These are phyloP conservation scores for Amblyornis subalaris DNA, from an alignment of 2,113 vertebrate species.

Conservation along the genomic window DNA sequence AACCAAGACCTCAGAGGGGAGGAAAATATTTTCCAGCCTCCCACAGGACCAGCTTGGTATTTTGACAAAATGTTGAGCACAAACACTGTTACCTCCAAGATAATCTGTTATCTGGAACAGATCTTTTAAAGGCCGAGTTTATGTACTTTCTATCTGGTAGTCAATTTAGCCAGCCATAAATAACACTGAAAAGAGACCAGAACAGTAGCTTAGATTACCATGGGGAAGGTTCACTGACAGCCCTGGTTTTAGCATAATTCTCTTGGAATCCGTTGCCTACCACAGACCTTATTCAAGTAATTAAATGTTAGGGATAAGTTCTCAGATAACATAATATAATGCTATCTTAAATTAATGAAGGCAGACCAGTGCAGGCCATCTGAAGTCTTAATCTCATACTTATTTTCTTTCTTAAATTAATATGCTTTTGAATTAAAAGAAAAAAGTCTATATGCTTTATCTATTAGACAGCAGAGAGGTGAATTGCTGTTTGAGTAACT, in stretches of 20 bases:
- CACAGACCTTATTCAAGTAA: background rate
- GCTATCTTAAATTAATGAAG: background rate
- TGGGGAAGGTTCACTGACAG: conserved; percentile 6
- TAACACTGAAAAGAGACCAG: conserved; percentile 32
- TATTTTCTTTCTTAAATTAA: background rate
- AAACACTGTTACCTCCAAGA: conserved; percentile 27
- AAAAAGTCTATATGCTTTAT: background rate
- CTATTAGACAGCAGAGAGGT: background rate
- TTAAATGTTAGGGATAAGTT: background rate
- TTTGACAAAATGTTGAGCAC: conserved; percentile 33
- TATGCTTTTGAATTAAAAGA: background rate
- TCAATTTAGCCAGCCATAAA: conserved; percentile 31
- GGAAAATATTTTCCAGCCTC: conserved; percentile 30
- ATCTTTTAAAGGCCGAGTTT: conserved; percentile 30
- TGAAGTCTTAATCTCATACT: background rate
- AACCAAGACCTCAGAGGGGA: background rate
- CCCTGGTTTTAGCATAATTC: background rate
- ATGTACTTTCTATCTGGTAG: conserved; percentile 22
- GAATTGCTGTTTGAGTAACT: background rate
- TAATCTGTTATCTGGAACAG: conserved; percentile 33
- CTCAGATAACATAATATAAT: background rate
- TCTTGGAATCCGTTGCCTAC: background rate
- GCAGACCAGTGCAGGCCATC: background rate
- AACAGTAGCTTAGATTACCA: conserved; percentile 20
- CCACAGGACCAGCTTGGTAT: background rate